phyloP scores from a whole-genome alignment of 2,888 invertebrate genomes.

The Hirtodrosophila trivittata region DNA sequence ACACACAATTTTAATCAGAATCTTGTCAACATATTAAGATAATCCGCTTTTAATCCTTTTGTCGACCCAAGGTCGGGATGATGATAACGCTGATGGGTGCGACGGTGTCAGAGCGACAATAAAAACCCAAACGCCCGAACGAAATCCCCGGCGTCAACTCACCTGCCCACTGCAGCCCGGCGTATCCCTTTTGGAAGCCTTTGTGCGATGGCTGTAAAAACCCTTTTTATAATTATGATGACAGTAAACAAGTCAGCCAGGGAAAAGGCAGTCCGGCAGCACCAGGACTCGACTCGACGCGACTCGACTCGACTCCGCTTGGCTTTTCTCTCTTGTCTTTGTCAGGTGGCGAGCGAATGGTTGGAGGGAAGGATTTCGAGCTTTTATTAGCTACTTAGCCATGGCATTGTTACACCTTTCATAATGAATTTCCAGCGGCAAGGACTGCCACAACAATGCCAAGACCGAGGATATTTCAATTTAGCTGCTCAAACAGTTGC shows the following conservation, averaged over 20 bases:
- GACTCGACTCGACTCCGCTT: not conserved
- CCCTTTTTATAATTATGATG: conserved; percentile 78
- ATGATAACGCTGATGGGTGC: conserved; percentile 46
- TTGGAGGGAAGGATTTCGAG: conserved; percentile 38
- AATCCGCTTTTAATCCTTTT: conserved; percentile 78
- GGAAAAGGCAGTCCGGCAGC: conserved; percentile 7
- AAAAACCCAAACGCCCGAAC: conserved; percentile 41
- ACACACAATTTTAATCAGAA: conserved; percentile 62
- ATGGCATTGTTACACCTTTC: conserved; percentile 74
- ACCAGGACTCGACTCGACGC: not conserved
- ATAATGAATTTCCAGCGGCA: conserved; percentile 60
- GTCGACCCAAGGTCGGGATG: conserved; percentile 73
- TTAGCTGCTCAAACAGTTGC: conserved; percentile 76
- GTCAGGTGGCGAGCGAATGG: conserved; percentile 14
- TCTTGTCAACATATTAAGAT: conserved; percentile 80
- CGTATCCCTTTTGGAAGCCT: conserved; percentile 48
- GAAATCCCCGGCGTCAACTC: conserved; percentile 52
- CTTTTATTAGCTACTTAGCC: conserved; percentile 76
- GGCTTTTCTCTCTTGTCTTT: conserved; percentile 54
- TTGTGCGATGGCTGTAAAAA: conserved; percentile 63
- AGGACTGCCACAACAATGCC: conserved; percentile 68
- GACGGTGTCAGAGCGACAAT: conserved; percentile 46
- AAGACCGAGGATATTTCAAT: conserved; percentile 74
- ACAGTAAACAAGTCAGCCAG: conserved; percentile 70
- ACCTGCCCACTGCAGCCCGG: conserved; percentile 35